phyloP scores from a whole-genome alignment of 2,888 invertebrate genomes.

The Andricus curvator region DNA sequence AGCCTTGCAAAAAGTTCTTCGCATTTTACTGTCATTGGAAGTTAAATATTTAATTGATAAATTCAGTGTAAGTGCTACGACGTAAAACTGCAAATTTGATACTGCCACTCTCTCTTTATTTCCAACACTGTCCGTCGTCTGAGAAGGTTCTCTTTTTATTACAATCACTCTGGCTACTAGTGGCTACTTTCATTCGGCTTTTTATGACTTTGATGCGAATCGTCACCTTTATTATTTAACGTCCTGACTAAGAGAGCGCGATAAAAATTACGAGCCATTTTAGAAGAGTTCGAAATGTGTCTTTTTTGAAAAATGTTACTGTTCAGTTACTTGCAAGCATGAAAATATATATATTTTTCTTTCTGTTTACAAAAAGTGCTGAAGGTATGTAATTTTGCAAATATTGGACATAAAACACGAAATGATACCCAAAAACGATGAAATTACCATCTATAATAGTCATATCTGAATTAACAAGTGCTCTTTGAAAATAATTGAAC shows the following conservation, averaged over 20 bases:
- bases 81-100: neutral
- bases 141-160: neutral
- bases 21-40: neutral
- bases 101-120: neutral
- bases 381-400: no score
- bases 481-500: no score
- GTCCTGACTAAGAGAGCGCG: neutral
- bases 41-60: neutral
- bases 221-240: neutral
- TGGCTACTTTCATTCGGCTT: neutral
- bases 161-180: neutral
- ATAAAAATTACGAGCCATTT: neutral
- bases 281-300: neutral
- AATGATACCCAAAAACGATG: no score
- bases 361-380: no score
- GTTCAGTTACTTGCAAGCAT: neutral
- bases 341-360: neutral
- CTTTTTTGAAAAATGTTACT: neutral
- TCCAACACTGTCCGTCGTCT: neutral
- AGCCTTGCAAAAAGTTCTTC: no score
- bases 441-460: neutral
- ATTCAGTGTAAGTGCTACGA: neutral
- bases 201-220: neutral
- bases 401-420: no score
- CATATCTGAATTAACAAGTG: no score